These are phyloP conservation scores for Leucopsar rothschildi DNA, from an alignment of 2,113 vertebrate genomes.

Conservation along the genomic window DNA sequence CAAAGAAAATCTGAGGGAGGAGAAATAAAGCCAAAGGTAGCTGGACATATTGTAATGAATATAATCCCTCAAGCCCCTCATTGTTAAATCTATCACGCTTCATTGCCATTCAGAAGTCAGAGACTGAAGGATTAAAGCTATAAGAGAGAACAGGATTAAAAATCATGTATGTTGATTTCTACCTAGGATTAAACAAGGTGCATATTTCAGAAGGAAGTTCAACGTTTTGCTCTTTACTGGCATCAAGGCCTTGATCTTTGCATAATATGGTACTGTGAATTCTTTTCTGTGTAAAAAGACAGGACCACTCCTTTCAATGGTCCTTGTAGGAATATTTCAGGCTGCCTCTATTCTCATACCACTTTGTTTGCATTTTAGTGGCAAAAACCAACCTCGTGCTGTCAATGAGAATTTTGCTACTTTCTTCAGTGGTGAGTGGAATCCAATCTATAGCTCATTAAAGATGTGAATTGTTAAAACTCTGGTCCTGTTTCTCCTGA, in stretches of 20 bases:
- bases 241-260: background rate
- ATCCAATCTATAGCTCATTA: constrained; percentile 8
- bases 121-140: background rate
- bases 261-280: background rate
- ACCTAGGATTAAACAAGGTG: background rate
- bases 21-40: background rate
- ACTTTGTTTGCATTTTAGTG: background rate
- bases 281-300: background rate
- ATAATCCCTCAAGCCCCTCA: background rate
- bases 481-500: background rate
- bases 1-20: background rate
- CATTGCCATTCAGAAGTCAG: constrained; percentile 9
- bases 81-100: background rate
- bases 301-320: background rate
- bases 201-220: background rate
- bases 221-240: background rate
- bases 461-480: background rate
- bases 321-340: background rate
- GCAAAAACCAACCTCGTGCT: background rate
- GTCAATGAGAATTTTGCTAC: background rate
- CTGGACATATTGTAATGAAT: background rate
- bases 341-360: background rate
- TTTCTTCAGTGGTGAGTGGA: background rate
- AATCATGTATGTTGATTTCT: background rate
- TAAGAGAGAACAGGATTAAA: background rate